phyloP scores from a whole-genome alignment of 2,888 invertebrate genomes.

The Polyommatus icarus region DNA sequence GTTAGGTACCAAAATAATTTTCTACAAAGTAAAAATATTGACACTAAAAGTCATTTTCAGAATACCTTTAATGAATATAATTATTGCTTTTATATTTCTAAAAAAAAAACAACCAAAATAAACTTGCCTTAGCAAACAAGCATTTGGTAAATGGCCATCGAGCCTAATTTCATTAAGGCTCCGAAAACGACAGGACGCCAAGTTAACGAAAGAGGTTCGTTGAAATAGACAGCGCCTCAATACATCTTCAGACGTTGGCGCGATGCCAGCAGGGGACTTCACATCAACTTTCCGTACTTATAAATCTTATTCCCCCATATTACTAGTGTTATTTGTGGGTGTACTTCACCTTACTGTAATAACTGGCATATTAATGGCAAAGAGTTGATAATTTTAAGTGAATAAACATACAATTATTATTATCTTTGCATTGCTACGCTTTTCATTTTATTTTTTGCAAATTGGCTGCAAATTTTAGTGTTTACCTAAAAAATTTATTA shows the following conservation, averaged over 20 bases:
- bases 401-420: too few species aligned
- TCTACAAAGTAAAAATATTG: too few species aligned
- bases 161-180: slow-evolving; percentile 11
- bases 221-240: slow-evolving; percentile 14
- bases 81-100: background rate
- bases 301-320: slow-evolving; percentile 10
- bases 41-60: too few species aligned
- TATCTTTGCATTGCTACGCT: too few species aligned
- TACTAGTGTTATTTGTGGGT: background rate
- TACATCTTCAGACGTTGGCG: slow-evolving; percentile 17
- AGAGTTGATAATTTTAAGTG: background rate
- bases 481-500: too few species aligned
- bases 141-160: background rate
- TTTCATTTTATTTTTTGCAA: too few species aligned
- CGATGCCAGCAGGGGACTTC: slow-evolving; percentile 9
- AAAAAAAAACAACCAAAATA: background rate
- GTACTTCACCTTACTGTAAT: background rate
- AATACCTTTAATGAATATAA: too few species aligned
- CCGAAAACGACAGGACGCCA: slow-evolving; percentile 12
- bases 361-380: background rate
- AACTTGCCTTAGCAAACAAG: background rate
- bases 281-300: slow-evolving; percentile 11
- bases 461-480: too few species aligned
- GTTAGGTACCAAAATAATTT: too few species aligned
- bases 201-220: slow-evolving; percentile 4